Base-by-base conservation (phyloP, 1,140 invertebrate species). In the Ctenoplectra terminalis region DNA sequence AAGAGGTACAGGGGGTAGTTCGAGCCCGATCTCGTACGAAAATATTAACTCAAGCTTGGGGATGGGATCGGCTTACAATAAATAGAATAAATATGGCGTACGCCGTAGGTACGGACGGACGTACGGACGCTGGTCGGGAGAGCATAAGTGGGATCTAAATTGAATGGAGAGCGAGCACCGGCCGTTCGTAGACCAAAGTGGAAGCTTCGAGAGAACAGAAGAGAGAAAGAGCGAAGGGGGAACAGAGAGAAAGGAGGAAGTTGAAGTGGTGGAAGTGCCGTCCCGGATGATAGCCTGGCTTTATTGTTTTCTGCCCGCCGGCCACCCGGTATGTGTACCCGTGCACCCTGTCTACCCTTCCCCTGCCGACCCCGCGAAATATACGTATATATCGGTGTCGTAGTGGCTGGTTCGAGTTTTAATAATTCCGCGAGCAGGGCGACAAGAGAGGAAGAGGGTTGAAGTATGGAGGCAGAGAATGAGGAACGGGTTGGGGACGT, bases 81-180 rank as follows among this genome's bases (percentile, higher is more conserved):
- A 90, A 90, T 90, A 90, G 81, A 90, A 90, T 88, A 90, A 90
- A 90, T 89, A 89, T 81, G 81, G 88, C 88, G 81, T 77, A 83
- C 72, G 60, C 23, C 67, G 61, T 50, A 43, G 72, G 64, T 48
- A 29, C 80, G 72, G 61, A 60, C 52, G 60, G 50, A 40, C 40
- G 40, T 40, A 78, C 37, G 63, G 73, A 78, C 34, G 76, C n/a
- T 17, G 15, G 58, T 26, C 17, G 43, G 34, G 81, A 82, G 83
- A 50, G 78, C 80, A 82, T 87, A 87, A 88, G 87, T 85, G 85
- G 88, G 88, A 88, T 87, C 88, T 84, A 88, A 90, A 89, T 90
- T 89, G 83, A 90, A 90, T 89, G 87, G 82, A 90, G 88, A 90
- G 88, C 77, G 83, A 80, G 78, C 61, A 86, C 60, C 43, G 75